Evolutionary conservation across 2,888 invertebrate species (phyloP).

Genomic region (Patella depressa): DNA sequence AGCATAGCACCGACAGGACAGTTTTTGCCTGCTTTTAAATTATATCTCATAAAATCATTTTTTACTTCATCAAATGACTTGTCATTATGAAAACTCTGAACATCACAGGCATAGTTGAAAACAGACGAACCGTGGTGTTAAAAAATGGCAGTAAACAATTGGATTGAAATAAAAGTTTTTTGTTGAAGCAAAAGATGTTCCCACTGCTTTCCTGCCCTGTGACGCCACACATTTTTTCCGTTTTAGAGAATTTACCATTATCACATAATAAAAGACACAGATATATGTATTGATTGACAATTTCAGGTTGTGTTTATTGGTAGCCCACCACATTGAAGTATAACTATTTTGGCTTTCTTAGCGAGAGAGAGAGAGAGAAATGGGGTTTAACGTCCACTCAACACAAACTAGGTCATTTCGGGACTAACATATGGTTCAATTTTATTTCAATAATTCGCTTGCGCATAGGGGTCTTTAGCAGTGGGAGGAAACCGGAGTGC

Average conservation of each 20-base stretch:
- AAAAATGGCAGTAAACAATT: neutral
- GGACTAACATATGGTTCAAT: too few species aligned
- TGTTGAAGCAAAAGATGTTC: neutral
- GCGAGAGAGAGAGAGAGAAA: too few species aligned
- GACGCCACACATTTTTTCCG: slow-evolving; percentile 13
- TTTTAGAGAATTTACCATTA: slow-evolving; percentile 14
- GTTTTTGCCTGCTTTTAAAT: neutral
- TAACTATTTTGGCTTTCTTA: slow-evolving; percentile 4
- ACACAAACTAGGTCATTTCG: too few species aligned
- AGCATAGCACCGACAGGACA: neutral
- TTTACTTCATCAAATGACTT: slow-evolving; percentile 16
- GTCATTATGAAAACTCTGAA: slow-evolving; percentile 8
- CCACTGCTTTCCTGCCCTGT: slow-evolving; percentile 2
- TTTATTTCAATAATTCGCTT: too few species aligned
- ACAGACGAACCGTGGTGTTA: neutral
- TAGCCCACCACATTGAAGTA: slow-evolving; percentile 2
- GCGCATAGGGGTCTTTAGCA: too few species aligned
- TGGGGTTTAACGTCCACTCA: too few species aligned
- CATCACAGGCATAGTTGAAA: slow-evolving; percentile 15
- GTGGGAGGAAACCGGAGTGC: too few species aligned
- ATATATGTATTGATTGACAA: slow-evolving; percentile 16
- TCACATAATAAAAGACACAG: slow-evolving; percentile 7
- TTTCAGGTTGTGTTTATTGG: slow-evolving; percentile 10
- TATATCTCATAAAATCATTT: slow-evolving; percentile 12
- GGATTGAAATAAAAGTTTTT: neutral